Evolutionary conservation across 2,113 vertebrate species (phyloP), one percentile per base, ranked within the genome.

Genomic region (Platysternon megacephalum): DNA sequence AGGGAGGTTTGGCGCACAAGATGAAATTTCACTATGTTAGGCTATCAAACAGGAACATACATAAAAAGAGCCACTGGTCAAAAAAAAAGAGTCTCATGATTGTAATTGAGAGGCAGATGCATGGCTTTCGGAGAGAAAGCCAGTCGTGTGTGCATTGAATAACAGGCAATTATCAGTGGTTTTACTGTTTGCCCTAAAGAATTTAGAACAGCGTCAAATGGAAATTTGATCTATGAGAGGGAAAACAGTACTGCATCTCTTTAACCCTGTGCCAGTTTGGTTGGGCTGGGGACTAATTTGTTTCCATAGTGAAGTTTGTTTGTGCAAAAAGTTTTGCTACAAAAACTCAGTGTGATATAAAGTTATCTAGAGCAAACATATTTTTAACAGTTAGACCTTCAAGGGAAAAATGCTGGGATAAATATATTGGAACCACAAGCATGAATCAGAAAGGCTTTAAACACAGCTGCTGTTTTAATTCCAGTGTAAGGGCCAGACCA

Each of bases 101-200:
- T 53, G 79, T 87, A 96, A 95, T 7, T 21, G 95, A 95, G 96
- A 89, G 76, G 92, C 95, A 95, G 91, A 92, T 72, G 96, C 52
- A 61, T 51, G 55, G 82, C 91, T 82, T 82, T 93, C 5, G 1
- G 52, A 86, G 88, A 87, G 91, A 96, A 93, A 87, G 87, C 19
- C 78, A 88, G 88, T 84, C 3, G 1, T 85, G 96, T 96, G 96
- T 93, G 95, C 95, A 76, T 93, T 98, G 96, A 97, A 94, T 98
- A 98, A 97, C 96, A 97, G 95, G 82, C 96, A 98, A 98, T 98
- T 98, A 97, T 84, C 2, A 0, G 93, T 2, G 91, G 96, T 68
- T 97, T 97, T 97, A 93, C 96, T 91, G 52, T 82, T 94, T 96
- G 93, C 91, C 85, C 82, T 81, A 24, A 97, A 97, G 94, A 97